Evolutionary conservation across 2,888 invertebrate species (phyloP), one percentile per base, ranked within the genome.

Genomic region (Eurytoma californica): DNA sequence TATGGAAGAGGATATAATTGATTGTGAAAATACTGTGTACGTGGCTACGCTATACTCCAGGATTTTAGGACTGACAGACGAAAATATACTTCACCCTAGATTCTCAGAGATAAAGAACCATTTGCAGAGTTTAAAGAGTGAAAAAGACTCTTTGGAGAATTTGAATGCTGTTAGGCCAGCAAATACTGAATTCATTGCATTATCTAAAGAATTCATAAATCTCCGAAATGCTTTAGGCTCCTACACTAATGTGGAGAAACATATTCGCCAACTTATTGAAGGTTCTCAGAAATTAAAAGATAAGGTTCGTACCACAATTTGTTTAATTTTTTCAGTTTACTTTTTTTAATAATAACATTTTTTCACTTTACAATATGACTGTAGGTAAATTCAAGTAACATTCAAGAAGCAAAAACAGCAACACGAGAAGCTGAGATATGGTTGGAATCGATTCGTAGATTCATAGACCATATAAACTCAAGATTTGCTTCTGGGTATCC

Each of bases 401-500:
- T 86, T 47, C 84, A 83, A 58, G 66, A 84, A 3, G 91, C 91
- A 0, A 86, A 88, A 16, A 89, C 87, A 0, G 86, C 89, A 0
- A 83, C 92, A 0, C 91, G 90, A 83, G 91, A 92, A 84, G 91
- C 91, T 0, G 84, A 90, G 1, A 91, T 91, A 0, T 93, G 93
- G 92, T 87, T 92, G 47, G 89, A 91, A 81, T 93, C 94, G 0
- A 88, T 92, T 9, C 91, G 92, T 74, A 91, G 91, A 53, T 94
- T 94, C 86, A 91, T 92, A 60, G 91, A 91, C 68, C 92, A 92
- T 85, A 87, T 94, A 39, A 91, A 93, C 30, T 89, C 86, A 3
- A 89, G 89, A 0, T 95, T 93, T 86, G 91, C 92, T 0, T 91
- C 93, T 3, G 93, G 93, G n/a, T 97, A 96, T 87, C 95, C 95